A percentile compares a stretch with the other conserved stretches of the same genome.
Evolutionary conservation across 2,888 invertebrate genomes (phyloP).

Genomic region (Pterostichus madidus): DNA sequence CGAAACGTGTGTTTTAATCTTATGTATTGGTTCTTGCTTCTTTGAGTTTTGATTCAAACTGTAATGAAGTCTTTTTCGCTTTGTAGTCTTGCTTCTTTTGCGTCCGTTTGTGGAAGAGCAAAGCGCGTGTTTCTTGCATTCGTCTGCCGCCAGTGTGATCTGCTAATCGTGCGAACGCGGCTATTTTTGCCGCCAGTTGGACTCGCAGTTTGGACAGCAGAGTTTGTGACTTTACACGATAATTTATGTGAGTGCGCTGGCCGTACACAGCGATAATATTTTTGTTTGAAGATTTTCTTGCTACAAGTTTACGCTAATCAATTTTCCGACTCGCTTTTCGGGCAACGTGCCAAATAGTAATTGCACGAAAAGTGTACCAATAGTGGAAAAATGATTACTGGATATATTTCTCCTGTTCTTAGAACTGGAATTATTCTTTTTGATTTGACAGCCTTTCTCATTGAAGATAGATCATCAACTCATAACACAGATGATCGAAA

Average conservation of each 20-base stretch:
- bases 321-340: conserved; percentile 50
- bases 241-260: conserved; percentile 35
- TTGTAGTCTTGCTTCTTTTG: no score
- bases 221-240: conserved; percentile 7
- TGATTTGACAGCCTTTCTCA: no score
- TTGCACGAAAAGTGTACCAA: conserved; percentile 57
- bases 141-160: neutral
- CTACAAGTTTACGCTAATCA: conserved; percentile 52
- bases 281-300: conserved; percentile 56
- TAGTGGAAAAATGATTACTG: conserved; percentile 51
- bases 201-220: neutral
- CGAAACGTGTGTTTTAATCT: no score
- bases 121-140: neutral
- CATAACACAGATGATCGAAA: no score
- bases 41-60: no score
- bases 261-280: conserved; percentile 42
- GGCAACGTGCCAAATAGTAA: conserved; percentile 60
- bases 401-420: conserved; percentile 34
- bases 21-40: no score
- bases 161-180: neutral
- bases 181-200: neutral
- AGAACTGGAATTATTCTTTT: conserved; percentile 7
- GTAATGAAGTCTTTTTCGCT: no score
- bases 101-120: neutral
- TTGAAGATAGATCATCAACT: no score